Conservation (phyloP, 1,140 invertebrate genomes). For the Tetranychus urticae region DNA sequence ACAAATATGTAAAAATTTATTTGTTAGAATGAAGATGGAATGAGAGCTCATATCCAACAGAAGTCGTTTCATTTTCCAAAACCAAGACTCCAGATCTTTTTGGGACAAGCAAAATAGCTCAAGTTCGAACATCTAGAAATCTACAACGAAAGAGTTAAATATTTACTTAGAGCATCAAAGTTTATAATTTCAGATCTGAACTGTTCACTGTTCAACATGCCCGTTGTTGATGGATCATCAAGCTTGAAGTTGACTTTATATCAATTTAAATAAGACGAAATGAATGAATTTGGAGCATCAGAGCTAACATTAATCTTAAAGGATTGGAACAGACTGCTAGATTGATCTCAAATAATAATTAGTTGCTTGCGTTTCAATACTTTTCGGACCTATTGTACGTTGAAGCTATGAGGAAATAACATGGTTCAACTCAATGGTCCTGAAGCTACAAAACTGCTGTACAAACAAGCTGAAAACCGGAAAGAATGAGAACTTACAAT, state of each 20-base stretch:
- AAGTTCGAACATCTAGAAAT: constrained; percentile 64
- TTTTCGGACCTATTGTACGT: constrained; percentile 44
- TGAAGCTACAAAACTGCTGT: constrained; percentile 33
- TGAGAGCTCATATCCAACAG: constrained; percentile 38
- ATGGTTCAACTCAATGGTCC: constrained; percentile 86
- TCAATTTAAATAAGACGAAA: constrained; percentile 43
- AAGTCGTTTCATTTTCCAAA: constrained; percentile 25
- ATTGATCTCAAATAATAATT: constrained; percentile 40
- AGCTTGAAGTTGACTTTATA: constrained; percentile 75
- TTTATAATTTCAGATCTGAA: constrained; percentile 60
- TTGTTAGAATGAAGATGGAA: constrained; percentile 54
- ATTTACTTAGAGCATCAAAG: constrained; percentile 40
- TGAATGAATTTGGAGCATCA: constrained; percentile 35
- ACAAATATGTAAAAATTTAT: constrained; percentile 88
- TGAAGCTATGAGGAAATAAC: constrained; percentile 51
- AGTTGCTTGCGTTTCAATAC: constrained; percentile 55
- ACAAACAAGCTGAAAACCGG: constrained; percentile 44
- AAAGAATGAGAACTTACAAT: constrained; percentile 23
- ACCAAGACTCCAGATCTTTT: no score
- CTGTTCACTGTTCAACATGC: constrained; percentile 57
- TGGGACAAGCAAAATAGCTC: no score
- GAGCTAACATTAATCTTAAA: constrained; percentile 40
- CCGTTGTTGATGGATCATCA: constrained; percentile 47
- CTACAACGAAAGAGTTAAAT: constrained; percentile 89
- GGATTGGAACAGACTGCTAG: constrained; percentile 59